A percentile compares a stretch with the other conserved stretches of the same genome.
Evolutionary conservation across 2,888 invertebrate genomes (phyloP).

Genomic region (Drosophila acutilabella): DNA sequence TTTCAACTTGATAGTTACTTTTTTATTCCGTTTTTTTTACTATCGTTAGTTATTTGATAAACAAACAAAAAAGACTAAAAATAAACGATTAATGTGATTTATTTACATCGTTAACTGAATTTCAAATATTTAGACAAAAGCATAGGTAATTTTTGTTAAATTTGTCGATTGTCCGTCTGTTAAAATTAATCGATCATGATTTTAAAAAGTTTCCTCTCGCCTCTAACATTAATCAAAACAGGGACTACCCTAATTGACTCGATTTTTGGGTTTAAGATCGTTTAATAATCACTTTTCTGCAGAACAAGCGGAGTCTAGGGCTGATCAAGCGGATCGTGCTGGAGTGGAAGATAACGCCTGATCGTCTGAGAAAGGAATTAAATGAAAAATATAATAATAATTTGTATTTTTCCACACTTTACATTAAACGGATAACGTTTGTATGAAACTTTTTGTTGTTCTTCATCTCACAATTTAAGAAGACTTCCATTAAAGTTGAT

Average conservation of each 20-base stretch:
- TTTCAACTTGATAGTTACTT: conserved; percentile 2
- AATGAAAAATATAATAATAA: neutral
- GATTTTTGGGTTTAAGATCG: neutral
- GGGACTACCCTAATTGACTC: neutral
- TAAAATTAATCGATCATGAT: neutral
- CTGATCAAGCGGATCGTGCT: neutral
- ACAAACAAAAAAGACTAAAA: conserved; percentile 20
- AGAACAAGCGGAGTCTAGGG: conserved; percentile 6
- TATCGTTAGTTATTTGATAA: conserved; percentile 30
- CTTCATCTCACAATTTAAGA: neutral
- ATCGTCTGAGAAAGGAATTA: neutral
- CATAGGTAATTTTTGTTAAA: conserved; percentile 13
- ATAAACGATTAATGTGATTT: conserved; percentile 40
- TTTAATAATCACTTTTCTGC: conserved; percentile 6
- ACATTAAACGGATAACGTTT: conserved; percentile 5
- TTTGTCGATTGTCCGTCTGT: neutral
- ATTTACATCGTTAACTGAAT: conserved; percentile 25
- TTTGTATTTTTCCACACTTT: neutral
- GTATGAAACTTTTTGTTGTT: conserved; percentile 8
- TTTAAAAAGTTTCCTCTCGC: neutral
- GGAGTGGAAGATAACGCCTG: neutral
- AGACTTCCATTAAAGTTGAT: neutral
- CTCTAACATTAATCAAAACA: neutral
- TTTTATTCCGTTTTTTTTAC: conserved; percentile 9
- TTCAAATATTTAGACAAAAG: conserved; percentile 13